Conservation (phyloP, 92 coral and sea anemone species). For the Phenganax stokvisi region DNA sequence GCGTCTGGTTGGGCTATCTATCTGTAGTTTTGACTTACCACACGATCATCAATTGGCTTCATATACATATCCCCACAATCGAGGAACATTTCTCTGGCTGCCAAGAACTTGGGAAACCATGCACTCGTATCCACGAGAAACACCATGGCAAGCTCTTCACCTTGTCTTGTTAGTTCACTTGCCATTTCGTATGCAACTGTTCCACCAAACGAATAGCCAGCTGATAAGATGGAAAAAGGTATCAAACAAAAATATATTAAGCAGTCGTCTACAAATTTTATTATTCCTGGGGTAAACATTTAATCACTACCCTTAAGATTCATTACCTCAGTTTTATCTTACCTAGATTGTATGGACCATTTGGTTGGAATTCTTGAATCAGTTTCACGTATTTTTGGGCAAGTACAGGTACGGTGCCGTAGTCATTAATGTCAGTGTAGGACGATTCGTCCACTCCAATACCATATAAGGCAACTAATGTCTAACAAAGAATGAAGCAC, state of each 20-base stretch:
- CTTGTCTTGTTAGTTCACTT: slow-evolving; percentile 48
- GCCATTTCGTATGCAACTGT: slow-evolving; percentile 74
- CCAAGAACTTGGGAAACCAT: slow-evolving; percentile 46
- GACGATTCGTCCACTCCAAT: slow-evolving; percentile 54
- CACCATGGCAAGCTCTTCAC: slow-evolving; percentile 61
- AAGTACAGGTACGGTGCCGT: slow-evolving; percentile 47
- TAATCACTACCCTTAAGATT: too few species aligned
- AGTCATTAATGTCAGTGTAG: slow-evolving; percentile 35
- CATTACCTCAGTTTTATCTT: not conserved
- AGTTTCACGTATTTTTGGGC: slow-evolving; percentile 49
- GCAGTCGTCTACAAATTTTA: too few species aligned
- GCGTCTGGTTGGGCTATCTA: too few species aligned
- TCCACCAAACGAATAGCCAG: slow-evolving; percentile 62
- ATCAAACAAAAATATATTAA: too few species aligned
- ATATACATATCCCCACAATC: not conserved
- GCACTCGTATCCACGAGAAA: slow-evolving; percentile 77
- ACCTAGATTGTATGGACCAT: slow-evolving; percentile 52
- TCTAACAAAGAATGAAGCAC: slow-evolving; percentile 3
- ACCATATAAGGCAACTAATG: slow-evolving; percentile 49
- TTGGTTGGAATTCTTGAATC: slow-evolving; percentile 44
- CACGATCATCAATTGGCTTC: not conserved
- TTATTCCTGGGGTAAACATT: too few species aligned
- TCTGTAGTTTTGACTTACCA: not conserved
- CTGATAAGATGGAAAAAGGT: not conserved
- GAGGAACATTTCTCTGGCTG: not conserved